Evolutionary conservation across 2,888 invertebrate genomes (phyloP).

Genomic region (Sphaerophoria taeniata): DNA sequence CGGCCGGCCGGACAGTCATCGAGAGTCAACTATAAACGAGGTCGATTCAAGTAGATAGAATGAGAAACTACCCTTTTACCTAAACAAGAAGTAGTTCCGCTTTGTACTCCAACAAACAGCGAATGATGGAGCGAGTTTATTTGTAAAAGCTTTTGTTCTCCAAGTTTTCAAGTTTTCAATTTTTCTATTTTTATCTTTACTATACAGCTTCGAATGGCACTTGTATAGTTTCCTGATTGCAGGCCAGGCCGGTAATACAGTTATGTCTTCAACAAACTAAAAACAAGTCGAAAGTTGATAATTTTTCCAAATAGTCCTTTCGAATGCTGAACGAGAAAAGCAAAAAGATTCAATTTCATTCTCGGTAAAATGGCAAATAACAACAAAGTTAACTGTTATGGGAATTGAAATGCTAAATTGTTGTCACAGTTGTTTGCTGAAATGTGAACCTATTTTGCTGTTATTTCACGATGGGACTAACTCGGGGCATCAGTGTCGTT

Average conservation of each 20-base stretch:
- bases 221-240: slow-evolving; percentile 41
- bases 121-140: background rate
- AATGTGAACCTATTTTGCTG: slow-evolving; percentile 44
- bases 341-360: slow-evolving; percentile 59
- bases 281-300: background rate
- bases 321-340: background rate
- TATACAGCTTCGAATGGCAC: slow-evolving; percentile 11
- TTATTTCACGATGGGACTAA: slow-evolving; percentile 27
- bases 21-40: background rate
- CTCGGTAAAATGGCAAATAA: slow-evolving; percentile 61
- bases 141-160: slow-evolving; percentile 16
- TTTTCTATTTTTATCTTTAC: background rate
- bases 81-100: slow-evolving; percentile 31
- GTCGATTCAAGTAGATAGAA: background rate
- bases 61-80: slow-evolving; percentile 19
- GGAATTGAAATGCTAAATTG: slow-evolving; percentile 65
- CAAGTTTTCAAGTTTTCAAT: background rate
- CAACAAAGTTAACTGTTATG: slow-evolving; percentile 57
- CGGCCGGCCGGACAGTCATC: background rate
- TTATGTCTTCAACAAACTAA: background rate
- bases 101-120: no score
- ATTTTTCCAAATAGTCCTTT: background rate
- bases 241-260: background rate
- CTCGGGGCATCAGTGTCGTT: slow-evolving; percentile 33
- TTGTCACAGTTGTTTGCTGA: slow-evolving; percentile 54